Base-by-base conservation (phyloP, 2,888 invertebrate species). In the Mongoloraphidia duomilia region DNA sequence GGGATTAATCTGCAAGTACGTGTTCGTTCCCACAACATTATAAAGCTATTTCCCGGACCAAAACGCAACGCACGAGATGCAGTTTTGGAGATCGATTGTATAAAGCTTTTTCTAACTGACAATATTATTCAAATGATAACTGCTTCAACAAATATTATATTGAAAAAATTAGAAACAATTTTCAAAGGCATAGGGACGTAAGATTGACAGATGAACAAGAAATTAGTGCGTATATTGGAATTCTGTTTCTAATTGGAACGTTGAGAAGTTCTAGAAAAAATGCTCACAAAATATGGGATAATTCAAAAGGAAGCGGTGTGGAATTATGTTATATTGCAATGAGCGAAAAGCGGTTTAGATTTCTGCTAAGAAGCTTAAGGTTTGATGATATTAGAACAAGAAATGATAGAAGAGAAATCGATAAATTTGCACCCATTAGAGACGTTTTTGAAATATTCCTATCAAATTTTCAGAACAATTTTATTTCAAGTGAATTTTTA, bases 371-470 rank as follows among this genome's bases (percentile, higher is more conserved):
- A 46, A 49, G 44, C 49, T 49, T 56, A 49, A 45, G 53, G 48
- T 56, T 56, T 49, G 52, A 51, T 35, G 54, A 58, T 39, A 44
- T 51, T 26, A 12, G 13, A 13, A 48, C 44, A 11, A 39, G 50
- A 44, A 33, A 44, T 34, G 34, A 40, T 10, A 33, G 50, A 46
- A 50, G 45, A 47, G 37, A 34, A 51, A 10, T 38, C 36, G 55
- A 55, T 37, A 37, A 49, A 13, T 53, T 55, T 14, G 53, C 53
- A 10, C 51, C 56, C 12, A 50, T 57, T 38, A 39, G 56, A 46
- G 51, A 59, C 41, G 34, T 58, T 14, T 59, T 57, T 50, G 53
- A 55, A 50, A 45, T 44, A n/a, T 57, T 61, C 51, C 53, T 60
- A 13, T 39, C 48, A 12, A 58, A 57, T 47, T 60, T 57, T 42